phyloP scores from a whole-genome alignment of 2,797 vertebrate species.

The Pempheris klunzingeri region DNA sequence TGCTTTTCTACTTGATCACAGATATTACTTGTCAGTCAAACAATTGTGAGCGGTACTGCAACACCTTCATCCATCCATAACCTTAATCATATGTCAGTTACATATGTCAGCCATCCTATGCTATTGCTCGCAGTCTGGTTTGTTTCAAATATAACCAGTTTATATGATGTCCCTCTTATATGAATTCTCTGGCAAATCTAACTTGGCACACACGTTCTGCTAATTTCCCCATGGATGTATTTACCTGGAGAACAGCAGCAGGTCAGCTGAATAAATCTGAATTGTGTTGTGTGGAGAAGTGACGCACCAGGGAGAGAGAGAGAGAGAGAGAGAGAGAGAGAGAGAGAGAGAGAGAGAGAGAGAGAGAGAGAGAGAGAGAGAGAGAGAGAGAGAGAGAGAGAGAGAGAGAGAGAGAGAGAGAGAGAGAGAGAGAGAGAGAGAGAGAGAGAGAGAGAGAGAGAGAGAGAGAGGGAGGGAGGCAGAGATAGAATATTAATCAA shows the following conservation, averaged over 20 bases:
- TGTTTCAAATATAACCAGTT: constrained; percentile 4
- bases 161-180: not conserved
- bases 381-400: constrained; percentile 46
- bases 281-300: constrained; percentile 29
- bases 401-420: constrained; percentile 7
- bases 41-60: not conserved
- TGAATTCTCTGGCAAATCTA: not conserved
- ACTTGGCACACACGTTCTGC: not conserved
- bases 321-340: no score
- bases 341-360: no score
- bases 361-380: constrained; percentile 7
- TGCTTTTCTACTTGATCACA: not conserved
- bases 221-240: constrained; percentile 44
- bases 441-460: constrained; percentile 1
- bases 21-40: not conserved
- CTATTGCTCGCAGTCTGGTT: constrained; percentile 2
- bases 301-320: constrained; percentile 17
- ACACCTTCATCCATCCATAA: not conserved
- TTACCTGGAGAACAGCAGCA: constrained; percentile 54
- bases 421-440: constrained; percentile 46
- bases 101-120: not conserved
- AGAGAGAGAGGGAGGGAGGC: constrained; percentile 7
- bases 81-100: no score
- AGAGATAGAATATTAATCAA: constrained; percentile 82
- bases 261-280: constrained; percentile 47